These are phyloP conservation scores for Gallirallus australis DNA, from an alignment of 2,797 vertebrate species.

Conservation along the genomic window DNA sequence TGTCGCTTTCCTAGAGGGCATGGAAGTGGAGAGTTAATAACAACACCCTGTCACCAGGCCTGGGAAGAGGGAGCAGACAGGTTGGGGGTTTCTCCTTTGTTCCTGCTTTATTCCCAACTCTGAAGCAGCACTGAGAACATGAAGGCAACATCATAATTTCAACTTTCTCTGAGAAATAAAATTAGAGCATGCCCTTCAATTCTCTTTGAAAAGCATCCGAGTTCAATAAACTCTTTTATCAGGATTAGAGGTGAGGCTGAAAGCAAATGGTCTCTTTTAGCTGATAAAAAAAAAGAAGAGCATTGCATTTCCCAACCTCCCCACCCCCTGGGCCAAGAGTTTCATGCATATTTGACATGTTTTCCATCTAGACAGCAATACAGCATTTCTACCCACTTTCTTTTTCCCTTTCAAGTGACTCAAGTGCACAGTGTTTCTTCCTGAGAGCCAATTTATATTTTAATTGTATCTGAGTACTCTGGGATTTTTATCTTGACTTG, in stretches of 20 bases:
- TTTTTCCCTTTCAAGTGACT: constrained; percentile 25
- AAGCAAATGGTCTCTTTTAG: constrained; percentile 65
- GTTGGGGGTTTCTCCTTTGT: neutral
- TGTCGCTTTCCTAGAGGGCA: neutral
- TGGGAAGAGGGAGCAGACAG: neutral
- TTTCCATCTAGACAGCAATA: constrained; percentile 57
- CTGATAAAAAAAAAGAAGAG: constrained; percentile 27
- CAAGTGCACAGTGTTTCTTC: neutral
- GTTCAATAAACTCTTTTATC: constrained; percentile 69
- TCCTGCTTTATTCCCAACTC: neutral
- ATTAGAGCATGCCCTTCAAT: constrained; percentile 51
- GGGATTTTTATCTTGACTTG: constrained; percentile 19
- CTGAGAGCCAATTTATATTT: constrained; percentile 19
- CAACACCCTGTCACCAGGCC: neutral
- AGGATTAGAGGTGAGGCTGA: constrained; percentile 72
- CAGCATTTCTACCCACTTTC: constrained; percentile 30
- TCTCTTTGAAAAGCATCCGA: constrained; percentile 61
- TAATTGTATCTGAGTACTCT: neutral
- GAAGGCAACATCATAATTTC: neutral
- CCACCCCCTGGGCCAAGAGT: constrained; percentile 38
- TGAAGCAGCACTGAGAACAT: neutral
- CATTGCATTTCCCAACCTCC: constrained; percentile 57
- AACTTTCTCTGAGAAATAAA: constrained; percentile 33
- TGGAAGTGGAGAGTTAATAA: neutral
- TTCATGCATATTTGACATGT: constrained; percentile 77